phyloP scores from a whole-genome alignment of 2,113 vertebrate genomes.

The Lepisosteus oculatus region DNA sequence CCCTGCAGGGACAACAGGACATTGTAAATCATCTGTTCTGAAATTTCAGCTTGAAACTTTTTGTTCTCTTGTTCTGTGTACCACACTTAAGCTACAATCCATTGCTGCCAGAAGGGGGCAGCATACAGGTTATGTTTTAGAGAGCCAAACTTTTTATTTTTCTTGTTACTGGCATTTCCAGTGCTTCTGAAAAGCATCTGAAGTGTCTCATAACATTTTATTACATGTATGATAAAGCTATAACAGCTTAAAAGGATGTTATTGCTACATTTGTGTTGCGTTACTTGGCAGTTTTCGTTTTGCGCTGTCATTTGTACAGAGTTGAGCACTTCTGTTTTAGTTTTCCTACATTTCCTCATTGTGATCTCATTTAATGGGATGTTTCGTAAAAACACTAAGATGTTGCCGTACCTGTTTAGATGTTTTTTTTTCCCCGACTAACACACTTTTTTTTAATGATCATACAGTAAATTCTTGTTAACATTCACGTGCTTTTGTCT shows the following conservation, averaged over 20 bases:
- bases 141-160: background rate
- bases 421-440: too few species aligned
- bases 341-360: too few species aligned
- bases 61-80: background rate
- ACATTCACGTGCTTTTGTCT: too few species aligned
- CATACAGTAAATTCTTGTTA: too few species aligned
- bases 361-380: too few species aligned
- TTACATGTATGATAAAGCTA: slow-evolving; percentile 6
- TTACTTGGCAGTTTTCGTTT: slow-evolving; percentile 4
- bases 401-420: too few species aligned
- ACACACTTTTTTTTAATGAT: too few species aligned
- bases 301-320: background rate
- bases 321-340: background rate
- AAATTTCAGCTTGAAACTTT: background rate
- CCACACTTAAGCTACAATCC: background rate
- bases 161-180: background rate
- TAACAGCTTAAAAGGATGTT: slow-evolving; percentile 11
- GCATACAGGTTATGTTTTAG: background rate
- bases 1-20: too few species aligned
- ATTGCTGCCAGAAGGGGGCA: background rate
- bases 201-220: background rate
- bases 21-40: too few species aligned
- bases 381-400: too few species aligned
- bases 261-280: background rate
- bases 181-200: background rate